These are phyloP conservation scores for Zygaena filipendulae DNA, from an alignment of 2,888 invertebrate genomes.

Conservation along the genomic window DNA sequence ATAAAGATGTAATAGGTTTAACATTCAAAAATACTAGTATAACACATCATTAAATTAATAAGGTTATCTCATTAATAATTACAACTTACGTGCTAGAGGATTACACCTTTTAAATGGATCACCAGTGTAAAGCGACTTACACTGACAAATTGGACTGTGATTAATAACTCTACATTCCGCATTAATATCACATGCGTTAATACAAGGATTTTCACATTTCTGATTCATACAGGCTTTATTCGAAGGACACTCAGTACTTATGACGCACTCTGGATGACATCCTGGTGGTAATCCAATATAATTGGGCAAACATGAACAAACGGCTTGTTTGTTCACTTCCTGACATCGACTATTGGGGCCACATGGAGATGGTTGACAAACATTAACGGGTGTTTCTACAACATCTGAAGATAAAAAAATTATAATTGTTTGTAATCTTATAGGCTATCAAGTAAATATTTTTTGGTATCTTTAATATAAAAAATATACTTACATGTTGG, in stretches of 20 bases:
- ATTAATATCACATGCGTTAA: constrained; percentile 74
- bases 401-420: constrained; percentile 27
- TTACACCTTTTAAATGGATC: constrained; percentile 73
- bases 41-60: constrained; percentile 4
- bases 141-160: constrained; percentile 83
- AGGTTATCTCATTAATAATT: not conserved
- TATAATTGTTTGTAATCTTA: too few species aligned
- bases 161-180: constrained; percentile 79
- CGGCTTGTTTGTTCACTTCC: constrained; percentile 76
- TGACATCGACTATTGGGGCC: constrained; percentile 81
- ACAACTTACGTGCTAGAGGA: constrained; percentile 59
- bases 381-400: constrained; percentile 41
- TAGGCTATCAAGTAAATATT: too few species aligned
- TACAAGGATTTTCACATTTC: constrained; percentile 82
- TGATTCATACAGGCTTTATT: constrained; percentile 80
- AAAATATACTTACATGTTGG: constrained; percentile 60
- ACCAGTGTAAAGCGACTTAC: constrained; percentile 72
- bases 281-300: constrained; percentile 79
- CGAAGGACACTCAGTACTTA: constrained; percentile 78
- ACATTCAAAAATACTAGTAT: too few species aligned
- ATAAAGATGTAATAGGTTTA: too few species aligned
- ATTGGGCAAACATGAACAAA: constrained; percentile 78
- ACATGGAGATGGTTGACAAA: constrained; percentile 79
- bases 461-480: not conserved
- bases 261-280: constrained; percentile 81